Evolutionary conservation across 1,140 invertebrate genomes (phyloP).

Genomic region (Condylostylus longicornis): DNA sequence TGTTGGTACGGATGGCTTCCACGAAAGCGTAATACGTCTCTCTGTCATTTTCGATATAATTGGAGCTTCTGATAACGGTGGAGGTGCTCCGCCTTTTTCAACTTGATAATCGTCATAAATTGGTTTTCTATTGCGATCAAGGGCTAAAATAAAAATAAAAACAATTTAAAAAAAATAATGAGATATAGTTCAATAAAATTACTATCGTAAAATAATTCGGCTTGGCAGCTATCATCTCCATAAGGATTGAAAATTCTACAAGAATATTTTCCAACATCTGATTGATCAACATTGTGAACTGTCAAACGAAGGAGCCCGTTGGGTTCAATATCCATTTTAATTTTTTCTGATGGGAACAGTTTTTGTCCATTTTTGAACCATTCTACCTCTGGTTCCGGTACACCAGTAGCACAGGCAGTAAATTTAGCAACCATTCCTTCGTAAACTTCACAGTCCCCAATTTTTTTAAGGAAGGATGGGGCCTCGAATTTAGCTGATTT

Average conservation of each 20-base stretch:
- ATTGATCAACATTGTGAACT: slow-evolving; percentile 52
- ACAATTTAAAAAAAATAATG: neutral
- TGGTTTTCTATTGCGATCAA: slow-evolving; percentile 52
- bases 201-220: slow-evolving; percentile 70
- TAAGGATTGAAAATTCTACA: slow-evolving; percentile 68
- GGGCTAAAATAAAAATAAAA: slow-evolving; percentile 33
- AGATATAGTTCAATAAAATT: slow-evolving; percentile 26
- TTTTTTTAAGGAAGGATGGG: slow-evolving; percentile 74
- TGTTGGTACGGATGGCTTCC: slow-evolving; percentile 77
- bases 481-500: slow-evolving; percentile 60
- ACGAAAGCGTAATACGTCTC: slow-evolving; percentile 67
- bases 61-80: slow-evolving; percentile 72
- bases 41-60: slow-evolving; percentile 81
- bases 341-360: slow-evolving; percentile 62
- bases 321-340: slow-evolving; percentile 64
- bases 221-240: slow-evolving; percentile 68
- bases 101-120: slow-evolving; percentile 64
- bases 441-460: slow-evolving; percentile 75
- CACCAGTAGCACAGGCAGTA: slow-evolving; percentile 72
- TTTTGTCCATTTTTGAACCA: slow-evolving; percentile 70
- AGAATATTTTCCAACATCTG: slow-evolving; percentile 69
- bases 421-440: slow-evolving; percentile 81
- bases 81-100: slow-evolving; percentile 60
- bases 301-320: slow-evolving; percentile 54
- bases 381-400: slow-evolving; percentile 70